These are phyloP conservation scores for Drosophila parvula DNA, from an alignment of 1,140 invertebrate genomes.

Conservation along the genomic window DNA sequence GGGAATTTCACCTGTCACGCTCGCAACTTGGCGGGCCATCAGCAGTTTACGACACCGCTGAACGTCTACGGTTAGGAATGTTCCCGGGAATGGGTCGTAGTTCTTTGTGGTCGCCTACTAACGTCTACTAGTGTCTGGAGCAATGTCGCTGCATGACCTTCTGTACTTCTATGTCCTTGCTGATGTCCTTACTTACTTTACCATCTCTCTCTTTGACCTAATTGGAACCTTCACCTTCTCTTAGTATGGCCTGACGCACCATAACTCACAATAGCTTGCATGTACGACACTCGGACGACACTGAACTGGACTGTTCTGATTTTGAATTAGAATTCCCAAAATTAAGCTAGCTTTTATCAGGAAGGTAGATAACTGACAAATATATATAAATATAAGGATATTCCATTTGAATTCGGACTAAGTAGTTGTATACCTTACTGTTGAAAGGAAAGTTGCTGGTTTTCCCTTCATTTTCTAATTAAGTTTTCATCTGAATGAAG, in stretches of 20 bases:
- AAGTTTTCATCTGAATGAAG: not conserved
- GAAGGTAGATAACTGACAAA: too few species aligned
- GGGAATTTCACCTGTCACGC: slow-evolving; percentile 89
- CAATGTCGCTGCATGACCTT: slow-evolving; percentile 58
- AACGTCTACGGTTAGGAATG: slow-evolving; percentile 82
- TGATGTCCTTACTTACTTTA: slow-evolving; percentile 19
- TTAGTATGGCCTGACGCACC: slow-evolving; percentile 39
- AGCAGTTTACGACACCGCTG: slow-evolving; percentile 70
- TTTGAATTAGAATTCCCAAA: too few species aligned
- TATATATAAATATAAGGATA: too few species aligned
- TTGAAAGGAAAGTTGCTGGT: too few species aligned
- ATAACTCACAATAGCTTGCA: slow-evolving; percentile 47
- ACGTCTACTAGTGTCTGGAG: slow-evolving; percentile 29
- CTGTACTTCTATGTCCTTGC: slow-evolving; percentile 26
- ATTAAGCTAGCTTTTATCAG: not conserved
- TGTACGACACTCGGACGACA: slow-evolving; percentile 28
- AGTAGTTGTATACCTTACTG: too few species aligned
- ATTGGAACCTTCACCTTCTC: slow-evolving; percentile 22
- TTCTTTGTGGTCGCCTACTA: slow-evolving; percentile 50
- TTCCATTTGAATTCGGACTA: not conserved
- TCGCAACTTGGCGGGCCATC: slow-evolving; percentile 87
- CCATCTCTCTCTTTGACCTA: slow-evolving; percentile 24
- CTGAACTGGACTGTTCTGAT: slow-evolving; percentile 13
- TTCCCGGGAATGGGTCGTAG: slow-evolving; percentile 22
- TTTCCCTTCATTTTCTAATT: too few species aligned